Conservation (phyloP, 2,888 invertebrate species). For the Podabrus alpinus region DNA sequence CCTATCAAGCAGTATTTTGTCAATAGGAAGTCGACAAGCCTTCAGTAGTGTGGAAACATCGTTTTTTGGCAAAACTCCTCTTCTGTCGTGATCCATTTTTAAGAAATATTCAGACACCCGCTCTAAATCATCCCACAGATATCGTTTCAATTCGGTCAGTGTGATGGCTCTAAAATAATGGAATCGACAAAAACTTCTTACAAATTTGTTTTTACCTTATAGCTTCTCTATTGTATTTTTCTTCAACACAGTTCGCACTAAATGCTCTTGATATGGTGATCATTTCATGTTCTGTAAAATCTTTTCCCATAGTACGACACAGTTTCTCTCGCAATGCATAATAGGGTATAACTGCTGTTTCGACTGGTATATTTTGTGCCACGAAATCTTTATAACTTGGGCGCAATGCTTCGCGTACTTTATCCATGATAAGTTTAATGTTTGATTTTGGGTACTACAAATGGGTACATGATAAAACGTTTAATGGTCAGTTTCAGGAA, state of each 20-base stretch:
- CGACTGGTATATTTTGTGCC: conserved; percentile 65
- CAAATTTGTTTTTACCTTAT: conserved; percentile 45
- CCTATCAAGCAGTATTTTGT: conserved; percentile 68
- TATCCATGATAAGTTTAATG: conserved; percentile 71
- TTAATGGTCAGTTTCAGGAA: no score
- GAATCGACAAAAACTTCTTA: background rate
- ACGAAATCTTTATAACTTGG: conserved; percentile 78
- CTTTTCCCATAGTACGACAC: conserved; percentile 67
- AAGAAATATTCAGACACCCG: conserved; percentile 64
- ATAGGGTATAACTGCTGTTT: conserved; percentile 51
- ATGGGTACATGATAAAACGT: background rate
- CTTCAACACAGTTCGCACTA: conserved; percentile 63
- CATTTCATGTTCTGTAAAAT: conserved; percentile 81
- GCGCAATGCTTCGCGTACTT: conserved; percentile 70
- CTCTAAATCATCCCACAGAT: conserved; percentile 72
- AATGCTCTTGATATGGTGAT: conserved; percentile 75
- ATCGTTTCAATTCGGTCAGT: conserved; percentile 72
- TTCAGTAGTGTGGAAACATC: conserved; percentile 68
- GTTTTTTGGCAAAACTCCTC: conserved; percentile 62
- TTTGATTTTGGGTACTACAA: conserved; percentile 75
- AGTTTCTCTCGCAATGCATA: conserved; percentile 62
- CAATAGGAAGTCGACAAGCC: conserved; percentile 72
- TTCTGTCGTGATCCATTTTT: conserved; percentile 61
- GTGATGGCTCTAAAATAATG: conserved; percentile 64
- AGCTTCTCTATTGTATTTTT: conserved; percentile 56